phyloP scores from a whole-genome alignment of 2,113 vertebrate species.

The Strix aluco region DNA sequence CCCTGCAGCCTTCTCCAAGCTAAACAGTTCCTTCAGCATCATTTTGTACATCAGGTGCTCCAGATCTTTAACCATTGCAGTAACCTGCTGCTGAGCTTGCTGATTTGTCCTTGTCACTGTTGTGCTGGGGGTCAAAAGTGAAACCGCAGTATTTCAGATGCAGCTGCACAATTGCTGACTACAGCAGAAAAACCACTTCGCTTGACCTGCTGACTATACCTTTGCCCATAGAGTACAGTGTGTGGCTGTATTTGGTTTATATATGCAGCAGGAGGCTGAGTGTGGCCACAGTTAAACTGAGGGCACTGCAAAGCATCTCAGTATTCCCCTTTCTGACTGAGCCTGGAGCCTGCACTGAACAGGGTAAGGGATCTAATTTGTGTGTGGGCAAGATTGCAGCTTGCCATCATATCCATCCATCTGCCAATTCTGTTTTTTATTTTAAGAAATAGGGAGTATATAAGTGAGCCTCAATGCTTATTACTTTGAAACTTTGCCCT shows the following conservation, averaged over 20 bases:
- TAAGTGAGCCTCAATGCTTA: neutral
- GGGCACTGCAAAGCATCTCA: neutral
- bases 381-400: neutral
- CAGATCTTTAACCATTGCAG: neutral
- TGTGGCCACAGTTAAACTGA: neutral
- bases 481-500: neutral
- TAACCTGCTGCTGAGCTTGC: neutral
- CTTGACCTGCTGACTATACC: neutral
- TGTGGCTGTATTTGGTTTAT: neutral
- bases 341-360: neutral
- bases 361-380: neutral
- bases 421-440: neutral
- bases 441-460: neutral
- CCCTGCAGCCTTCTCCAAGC: neutral
- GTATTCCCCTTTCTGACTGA: neutral
- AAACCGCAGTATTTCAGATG: neutral
- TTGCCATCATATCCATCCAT: neutral
- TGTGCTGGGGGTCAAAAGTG: neutral
- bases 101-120: neutral
- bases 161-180: neutral
- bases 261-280: neutral
- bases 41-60: neutral
- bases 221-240: neutral
- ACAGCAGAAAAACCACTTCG: neutral
- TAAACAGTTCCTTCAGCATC: neutral